These are phyloP conservation scores for Synanthedon myopaeformis DNA, from an alignment of 2,888 invertebrate genomes.

Conservation along the genomic window DNA sequence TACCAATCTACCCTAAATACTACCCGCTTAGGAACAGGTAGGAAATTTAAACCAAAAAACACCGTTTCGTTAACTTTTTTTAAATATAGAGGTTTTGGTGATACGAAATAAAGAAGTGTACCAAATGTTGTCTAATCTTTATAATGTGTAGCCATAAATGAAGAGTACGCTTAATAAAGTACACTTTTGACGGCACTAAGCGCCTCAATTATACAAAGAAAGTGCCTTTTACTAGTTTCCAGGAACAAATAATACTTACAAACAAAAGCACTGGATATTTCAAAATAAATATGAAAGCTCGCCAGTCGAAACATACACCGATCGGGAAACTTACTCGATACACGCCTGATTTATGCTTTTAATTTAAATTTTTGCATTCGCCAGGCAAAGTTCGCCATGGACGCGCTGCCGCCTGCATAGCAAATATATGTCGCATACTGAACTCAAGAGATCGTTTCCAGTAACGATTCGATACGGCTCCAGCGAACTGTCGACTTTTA, in stretches of 20 bases:
- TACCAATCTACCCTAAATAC: too few relatives aligned
- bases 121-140: too few relatives aligned
- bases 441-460: slow-evolving; percentile 50
- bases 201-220: background rate
- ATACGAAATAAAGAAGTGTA: too few relatives aligned
- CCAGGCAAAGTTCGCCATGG: slow-evolving; percentile 60
- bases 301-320: slow-evolving; percentile 57
- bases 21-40: too few relatives aligned
- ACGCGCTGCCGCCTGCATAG: slow-evolving; percentile 66
- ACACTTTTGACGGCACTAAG: too few relatives aligned
- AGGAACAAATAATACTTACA: background rate
- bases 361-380: slow-evolving; percentile 73
- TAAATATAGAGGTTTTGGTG: too few relatives aligned
- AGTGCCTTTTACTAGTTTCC: background rate
- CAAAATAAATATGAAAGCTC: slow-evolving; percentile 28
- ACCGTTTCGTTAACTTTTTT: too few relatives aligned
- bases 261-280: background rate
- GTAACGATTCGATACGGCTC: slow-evolving; percentile 58
- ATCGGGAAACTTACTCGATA: slow-evolving; percentile 67
- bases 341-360: slow-evolving; percentile 71
- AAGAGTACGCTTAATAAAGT: too few relatives aligned
- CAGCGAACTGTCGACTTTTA: slow-evolving; percentile 64
- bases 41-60: too few relatives aligned
- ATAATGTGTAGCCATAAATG: too few relatives aligned
- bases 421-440: slow-evolving; percentile 58